These are phyloP conservation scores for Halotydeus destructor DNA, from an alignment of 1,140 invertebrate genomes.

Conservation along the genomic window DNA sequence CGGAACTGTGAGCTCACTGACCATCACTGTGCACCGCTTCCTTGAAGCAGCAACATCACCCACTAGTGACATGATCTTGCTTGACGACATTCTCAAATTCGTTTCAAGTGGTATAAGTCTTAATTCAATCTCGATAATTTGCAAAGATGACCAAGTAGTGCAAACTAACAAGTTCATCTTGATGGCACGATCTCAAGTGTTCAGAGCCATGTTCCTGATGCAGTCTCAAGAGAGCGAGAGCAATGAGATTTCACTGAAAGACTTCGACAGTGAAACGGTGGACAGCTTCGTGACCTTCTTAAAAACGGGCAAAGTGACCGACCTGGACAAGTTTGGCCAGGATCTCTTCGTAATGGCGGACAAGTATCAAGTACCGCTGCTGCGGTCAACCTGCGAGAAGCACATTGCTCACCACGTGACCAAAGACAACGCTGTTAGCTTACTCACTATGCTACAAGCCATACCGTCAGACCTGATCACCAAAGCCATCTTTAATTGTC, in stretches of 20 bases:
- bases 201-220: slow-evolving; percentile 40
- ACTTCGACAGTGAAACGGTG: neutral
- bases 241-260: neutral
- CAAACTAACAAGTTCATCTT: slow-evolving; percentile 43
- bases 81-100: no score
- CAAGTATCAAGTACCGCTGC: neutral
- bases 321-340: neutral
- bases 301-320: neutral
- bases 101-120: no score
- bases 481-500: no score
- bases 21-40: no score
- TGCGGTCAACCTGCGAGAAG: neutral
- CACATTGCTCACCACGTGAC: neutral
- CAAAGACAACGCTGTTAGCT: neutral
- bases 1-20: no score
- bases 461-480: no score
- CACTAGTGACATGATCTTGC: no score
- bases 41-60: no score
- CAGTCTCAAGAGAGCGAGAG: neutral
- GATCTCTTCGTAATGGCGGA: neutral
- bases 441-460: neutral
- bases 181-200: slow-evolving; percentile 42
- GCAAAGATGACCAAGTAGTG: slow-evolving; percentile 23
- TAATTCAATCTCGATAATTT: no score
- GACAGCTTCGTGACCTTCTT: neutral